Percentiles rank a stretch among this genome's conserved stretches.
Conservation (phyloP, 2,888 invertebrate genomes). For the Stenurella melanura region DNA sequence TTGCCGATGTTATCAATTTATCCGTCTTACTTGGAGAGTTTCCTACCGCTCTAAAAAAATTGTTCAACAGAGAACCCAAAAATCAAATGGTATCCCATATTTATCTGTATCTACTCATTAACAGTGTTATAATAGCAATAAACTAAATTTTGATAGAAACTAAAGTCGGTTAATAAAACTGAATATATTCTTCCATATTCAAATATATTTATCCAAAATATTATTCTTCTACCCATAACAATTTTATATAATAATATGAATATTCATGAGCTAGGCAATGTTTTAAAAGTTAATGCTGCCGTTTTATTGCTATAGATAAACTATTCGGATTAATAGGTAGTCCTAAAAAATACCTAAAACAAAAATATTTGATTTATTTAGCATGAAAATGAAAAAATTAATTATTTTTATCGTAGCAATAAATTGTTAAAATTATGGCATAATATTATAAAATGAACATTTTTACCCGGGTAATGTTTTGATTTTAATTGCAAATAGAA, state of each 20-base stretch:
- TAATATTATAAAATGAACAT: too few species aligned
- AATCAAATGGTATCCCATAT: too few species aligned
- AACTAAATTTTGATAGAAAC: neutral
- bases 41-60: too few species aligned
- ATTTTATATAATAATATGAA: neutral
- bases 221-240: neutral
- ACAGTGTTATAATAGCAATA: too few species aligned
- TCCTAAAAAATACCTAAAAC: neutral
- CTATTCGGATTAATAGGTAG: neutral
- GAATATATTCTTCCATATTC: neutral
- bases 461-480: too few species aligned
- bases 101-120: too few species aligned
- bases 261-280: neutral
- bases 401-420: neutral
- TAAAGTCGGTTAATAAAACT: too few species aligned
- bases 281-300: neutral
- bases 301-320: neutral
- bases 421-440: neutral
- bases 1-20: too few species aligned
- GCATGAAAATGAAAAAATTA: neutral
- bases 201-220: neutral
- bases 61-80: too few species aligned
- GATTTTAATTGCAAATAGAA: too few species aligned
- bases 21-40: too few species aligned
- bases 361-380: neutral